phyloP scores from a whole-genome alignment of 1,140 invertebrate genomes.

The Himalopsyche phryganea region DNA sequence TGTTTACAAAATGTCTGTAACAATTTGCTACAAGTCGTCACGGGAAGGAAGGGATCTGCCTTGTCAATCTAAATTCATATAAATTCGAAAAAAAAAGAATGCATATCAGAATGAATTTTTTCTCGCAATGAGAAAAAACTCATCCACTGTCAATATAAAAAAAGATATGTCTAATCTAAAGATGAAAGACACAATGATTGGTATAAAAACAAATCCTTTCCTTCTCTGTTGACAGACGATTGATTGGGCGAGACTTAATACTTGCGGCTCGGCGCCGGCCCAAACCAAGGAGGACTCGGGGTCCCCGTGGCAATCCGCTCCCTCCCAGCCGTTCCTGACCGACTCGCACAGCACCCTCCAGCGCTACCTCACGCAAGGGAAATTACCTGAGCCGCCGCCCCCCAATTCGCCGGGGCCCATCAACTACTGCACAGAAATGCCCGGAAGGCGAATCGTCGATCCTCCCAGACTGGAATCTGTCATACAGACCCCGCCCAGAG shows the following conservation, averaged over 20 bases:
- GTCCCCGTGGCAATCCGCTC: conserved; percentile 13
- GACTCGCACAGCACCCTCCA: conserved; percentile 26
- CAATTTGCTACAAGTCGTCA: conserved; percentile 32
- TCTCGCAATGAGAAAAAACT: conserved; percentile 20
- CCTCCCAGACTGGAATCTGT: conserved; percentile 31
- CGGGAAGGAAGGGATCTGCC: conserved; percentile 48
- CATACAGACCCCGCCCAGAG: conserved; percentile 33
- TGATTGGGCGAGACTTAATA: conserved; percentile 41
- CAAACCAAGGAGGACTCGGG: conserved; percentile 9
- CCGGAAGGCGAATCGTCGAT: conserved; percentile 26
- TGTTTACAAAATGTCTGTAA: conserved; percentile 18
- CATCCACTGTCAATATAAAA: conserved; percentile 19
- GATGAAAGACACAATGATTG: conserved; percentile 16
- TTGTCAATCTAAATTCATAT: conserved; percentile 31
- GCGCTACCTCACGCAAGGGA: conserved; percentile 27
- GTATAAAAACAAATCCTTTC: conserved; percentile 56
- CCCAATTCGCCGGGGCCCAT: neutral
- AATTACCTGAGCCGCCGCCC: conserved; percentile 14
- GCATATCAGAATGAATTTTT: conserved; percentile 23
- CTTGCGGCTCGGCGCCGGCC: conserved; percentile 11
- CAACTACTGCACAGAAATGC: conserved; percentile 26
- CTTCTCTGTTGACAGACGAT: conserved; percentile 67
- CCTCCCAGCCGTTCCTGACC: conserved; percentile 8
- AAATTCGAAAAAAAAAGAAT: conserved; percentile 17
- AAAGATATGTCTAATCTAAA: conserved; percentile 7